Base-by-base conservation (phyloP, 2,113 vertebrate genomes). In the Sinocyclocheilus rhinocerous region DNA sequence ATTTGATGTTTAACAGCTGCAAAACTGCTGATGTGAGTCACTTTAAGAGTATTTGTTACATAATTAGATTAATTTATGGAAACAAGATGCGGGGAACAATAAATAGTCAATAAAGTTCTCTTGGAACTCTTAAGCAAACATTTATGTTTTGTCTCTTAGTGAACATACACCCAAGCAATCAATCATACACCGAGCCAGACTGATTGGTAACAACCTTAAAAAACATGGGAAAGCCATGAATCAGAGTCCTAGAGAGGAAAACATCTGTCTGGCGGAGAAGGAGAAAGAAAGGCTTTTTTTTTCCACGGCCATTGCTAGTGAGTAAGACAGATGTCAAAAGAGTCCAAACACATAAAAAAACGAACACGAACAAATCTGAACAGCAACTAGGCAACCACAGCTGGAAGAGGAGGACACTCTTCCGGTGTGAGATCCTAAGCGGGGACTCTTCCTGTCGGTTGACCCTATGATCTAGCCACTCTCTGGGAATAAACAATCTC, bases 241-340 rank as follows among this genome's bases (percentile, higher is more conserved):
- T 39, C 39, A 48, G 45, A 12, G 45, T 12, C 2, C 45, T 48
- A 76, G 39, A 61, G 89, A 0, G 29, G 39, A 76, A 76, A 76
- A 69, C 3, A 8, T 86, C 29, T 1, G n/a, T 87, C 84, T 91
- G 90, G 89, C 87, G 73, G 36, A 72, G 72, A 91, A 86, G 80
- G 18, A 59, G 59, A 63, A 85, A 84, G 52, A 77, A 65, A 45
- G 83, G 87, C 87, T 86, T 88, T 93, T 93, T 93, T 93, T 94
- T 92, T 92, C 92, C 91, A 92, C 89, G 91, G 88, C 85, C 42
- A 4, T 61, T 84, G 86, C 91, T 92, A 93, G 89, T 91, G 89
- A 93, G 84, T 91, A 90, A 89, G 86, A 79, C 70, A 88, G 84
- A 91, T 86, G 89, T 92, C 84, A 89, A 84, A 76, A 86, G 92